These are phyloP conservation scores for Lypha dubia DNA, from an alignment of 2,888 invertebrate genomes.

Conservation along the genomic window DNA sequence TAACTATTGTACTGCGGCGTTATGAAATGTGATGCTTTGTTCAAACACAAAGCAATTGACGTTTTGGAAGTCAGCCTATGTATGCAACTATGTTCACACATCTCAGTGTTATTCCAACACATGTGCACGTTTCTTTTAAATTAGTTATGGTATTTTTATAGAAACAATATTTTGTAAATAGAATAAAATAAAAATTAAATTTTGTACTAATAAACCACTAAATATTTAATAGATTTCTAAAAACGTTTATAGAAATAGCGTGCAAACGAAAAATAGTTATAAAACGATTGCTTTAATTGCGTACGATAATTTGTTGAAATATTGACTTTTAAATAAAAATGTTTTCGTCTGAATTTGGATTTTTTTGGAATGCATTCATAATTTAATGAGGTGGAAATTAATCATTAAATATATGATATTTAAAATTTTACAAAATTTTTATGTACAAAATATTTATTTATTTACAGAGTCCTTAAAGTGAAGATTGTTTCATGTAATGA, in stretches of 20 bases:
- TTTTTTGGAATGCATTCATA: too few relatives aligned
- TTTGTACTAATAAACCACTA: conserved; percentile 1
- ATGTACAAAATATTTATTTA: too few relatives aligned
- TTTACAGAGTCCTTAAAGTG: neutral
- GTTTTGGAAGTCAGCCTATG: too few relatives aligned
- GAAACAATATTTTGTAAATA: neutral
- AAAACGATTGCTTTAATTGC: neutral
- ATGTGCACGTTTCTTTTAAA: neutral
- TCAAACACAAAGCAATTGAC: too few relatives aligned
- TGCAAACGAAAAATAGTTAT: neutral
- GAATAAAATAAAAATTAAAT: neutral
- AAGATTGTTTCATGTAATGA: neutral
- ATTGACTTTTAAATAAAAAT: too few relatives aligned
- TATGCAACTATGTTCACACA: too few relatives aligned
- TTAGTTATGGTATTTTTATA: neutral
- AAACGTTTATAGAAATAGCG: neutral
- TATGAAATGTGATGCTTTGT: too few relatives aligned
- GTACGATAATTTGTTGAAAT: neutral
- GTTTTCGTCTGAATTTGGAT: too few relatives aligned
- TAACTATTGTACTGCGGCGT: too few relatives aligned
- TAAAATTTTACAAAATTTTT: too few relatives aligned
- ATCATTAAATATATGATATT: too few relatives aligned
- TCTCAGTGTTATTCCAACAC: neutral
- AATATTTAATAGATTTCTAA: neutral
- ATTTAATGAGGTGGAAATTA: too few relatives aligned